Percentiles rank a stretch among this genome's conserved stretches.
Conservation (phyloP, 2,888 invertebrate genomes). For the Ptychoptera contaminata region DNA sequence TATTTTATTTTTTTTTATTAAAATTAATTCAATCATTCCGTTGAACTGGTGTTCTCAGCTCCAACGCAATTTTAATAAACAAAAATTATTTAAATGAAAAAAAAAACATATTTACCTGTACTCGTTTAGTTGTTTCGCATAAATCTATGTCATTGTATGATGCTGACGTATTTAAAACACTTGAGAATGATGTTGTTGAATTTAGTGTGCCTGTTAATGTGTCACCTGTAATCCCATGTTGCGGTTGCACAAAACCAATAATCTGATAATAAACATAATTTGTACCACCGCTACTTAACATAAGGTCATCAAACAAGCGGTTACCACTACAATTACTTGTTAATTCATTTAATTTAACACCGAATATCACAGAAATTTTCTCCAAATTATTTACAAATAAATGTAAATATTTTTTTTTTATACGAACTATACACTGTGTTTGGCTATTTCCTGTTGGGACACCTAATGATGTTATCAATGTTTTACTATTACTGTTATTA, state of each 20-base stretch:
- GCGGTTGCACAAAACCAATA: too few species aligned
- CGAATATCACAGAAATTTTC: slow-evolving; percentile 4
- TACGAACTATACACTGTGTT: background rate
- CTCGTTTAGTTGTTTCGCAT: slow-evolving; percentile 1
- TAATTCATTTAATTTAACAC: slow-evolving; percentile 2
- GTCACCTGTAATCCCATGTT: too few species aligned
- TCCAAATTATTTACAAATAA: slow-evolving; percentile 4
- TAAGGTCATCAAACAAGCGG: background rate
- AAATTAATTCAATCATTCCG: background rate
- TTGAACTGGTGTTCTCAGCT: background rate
- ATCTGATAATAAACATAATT: too few species aligned
- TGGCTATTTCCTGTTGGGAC: too few species aligned
- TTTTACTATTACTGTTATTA: background rate
- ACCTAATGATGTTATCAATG: background rate
- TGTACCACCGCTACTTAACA: too few species aligned
- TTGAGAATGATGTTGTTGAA: too few species aligned
- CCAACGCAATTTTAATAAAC: background rate
- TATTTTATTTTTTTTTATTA: background rate
- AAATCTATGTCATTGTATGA: slow-evolving; percentile 2
- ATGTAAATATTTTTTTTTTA: slow-evolving; percentile 1
- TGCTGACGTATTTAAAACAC: too few species aligned
- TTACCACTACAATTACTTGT: background rate
- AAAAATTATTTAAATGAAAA: background rate
- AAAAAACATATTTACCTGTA: slow-evolving; percentile 2
- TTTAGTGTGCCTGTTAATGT: too few species aligned